Conservation (phyloP, 2,797 vertebrate genomes). For the Muscicapa comitata region DNA sequence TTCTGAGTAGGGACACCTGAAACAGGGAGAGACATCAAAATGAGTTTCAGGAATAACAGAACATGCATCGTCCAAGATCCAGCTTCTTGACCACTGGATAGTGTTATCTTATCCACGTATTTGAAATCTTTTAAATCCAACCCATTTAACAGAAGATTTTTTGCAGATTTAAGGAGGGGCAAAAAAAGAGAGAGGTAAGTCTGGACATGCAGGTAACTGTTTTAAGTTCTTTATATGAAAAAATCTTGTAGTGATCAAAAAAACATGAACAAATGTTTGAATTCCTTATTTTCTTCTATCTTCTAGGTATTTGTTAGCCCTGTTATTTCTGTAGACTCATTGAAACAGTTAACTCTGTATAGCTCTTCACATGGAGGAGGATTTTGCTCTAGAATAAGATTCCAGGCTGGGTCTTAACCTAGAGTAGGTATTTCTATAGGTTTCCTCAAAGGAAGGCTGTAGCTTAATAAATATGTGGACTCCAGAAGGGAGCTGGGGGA, state of each 20-base stretch:
- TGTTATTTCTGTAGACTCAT: background rate
- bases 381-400: background rate
- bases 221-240: background rate
- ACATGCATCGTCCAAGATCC: background rate
- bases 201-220: background rate
- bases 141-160: background rate
- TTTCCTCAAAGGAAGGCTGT: background rate
- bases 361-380: background rate
- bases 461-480: fast-evolving
- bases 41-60: background rate
- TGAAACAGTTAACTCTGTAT: background rate
- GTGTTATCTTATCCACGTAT: background rate
- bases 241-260: background rate
- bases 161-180: background rate
- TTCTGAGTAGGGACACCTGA: background rate
- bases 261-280: background rate
- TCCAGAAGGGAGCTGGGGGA: background rate
- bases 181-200: background rate
- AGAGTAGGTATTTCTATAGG: background rate
- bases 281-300: background rate
- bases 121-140: background rate
- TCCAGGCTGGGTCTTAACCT: background rate
- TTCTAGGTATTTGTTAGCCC: background rate
- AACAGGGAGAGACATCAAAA: background rate
- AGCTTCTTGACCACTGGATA: background rate